A percentile compares a stretch with the other conserved stretches of the same genome.
These are phyloP conservation scores for Spilarctia lutea DNA, from an alignment of 2,888 invertebrate genomes.

Conservation along the genomic window DNA sequence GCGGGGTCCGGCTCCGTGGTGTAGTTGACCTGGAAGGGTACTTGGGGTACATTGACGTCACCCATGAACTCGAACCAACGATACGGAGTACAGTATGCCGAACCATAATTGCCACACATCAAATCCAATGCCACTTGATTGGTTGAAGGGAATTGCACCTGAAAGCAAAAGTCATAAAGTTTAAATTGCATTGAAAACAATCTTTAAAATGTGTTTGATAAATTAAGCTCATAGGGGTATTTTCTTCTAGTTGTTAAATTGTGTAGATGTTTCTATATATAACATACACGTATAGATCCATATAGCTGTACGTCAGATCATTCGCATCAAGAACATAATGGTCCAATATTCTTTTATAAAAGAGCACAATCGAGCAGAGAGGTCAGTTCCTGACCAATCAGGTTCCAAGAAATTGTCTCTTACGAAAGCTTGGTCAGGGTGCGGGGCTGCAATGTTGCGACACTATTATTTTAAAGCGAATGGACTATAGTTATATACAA, in stretches of 20 bases:
- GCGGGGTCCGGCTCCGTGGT: constrained; percentile 81
- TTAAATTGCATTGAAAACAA: not conserved
- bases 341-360: too few relatives aligned
- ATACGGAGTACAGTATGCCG: constrained; percentile 90
- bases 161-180: constrained; percentile 18
- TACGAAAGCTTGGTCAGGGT: too few relatives aligned
- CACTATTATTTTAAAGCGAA: too few relatives aligned
- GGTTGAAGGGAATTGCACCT: constrained; percentile 93
- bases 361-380: too few relatives aligned
- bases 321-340: too few relatives aligned
- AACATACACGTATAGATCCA: too few relatives aligned
- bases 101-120: constrained; percentile 93
- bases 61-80: constrained; percentile 91
- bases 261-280: not conserved
- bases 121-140: constrained; percentile 92
- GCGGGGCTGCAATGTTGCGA: too few relatives aligned
- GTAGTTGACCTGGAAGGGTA: constrained; percentile 93
- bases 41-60: constrained; percentile 84
- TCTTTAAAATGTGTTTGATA: not conserved
- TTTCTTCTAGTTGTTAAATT: not conserved
- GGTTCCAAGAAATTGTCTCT: not conserved
- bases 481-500: too few relatives aligned
- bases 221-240: not conserved
- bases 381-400: not conserved
- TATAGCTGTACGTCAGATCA: too few relatives aligned